These are phyloP conservation scores for Graphium colonna DNA, from an alignment of 2,888 invertebrate genomes.

Conservation along the genomic window DNA sequence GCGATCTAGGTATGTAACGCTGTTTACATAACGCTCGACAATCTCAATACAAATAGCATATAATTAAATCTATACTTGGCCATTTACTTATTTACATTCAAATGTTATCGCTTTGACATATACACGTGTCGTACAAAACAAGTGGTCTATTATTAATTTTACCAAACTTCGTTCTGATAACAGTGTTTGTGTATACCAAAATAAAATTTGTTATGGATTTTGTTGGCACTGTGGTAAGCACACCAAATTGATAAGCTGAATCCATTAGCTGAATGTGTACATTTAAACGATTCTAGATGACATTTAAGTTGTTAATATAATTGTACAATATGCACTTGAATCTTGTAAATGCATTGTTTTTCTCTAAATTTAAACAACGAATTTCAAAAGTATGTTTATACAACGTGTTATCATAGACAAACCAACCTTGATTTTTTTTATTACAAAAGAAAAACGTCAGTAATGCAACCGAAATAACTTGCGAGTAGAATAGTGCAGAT, in stretches of 20 bases:
- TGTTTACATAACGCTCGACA: slow-evolving; percentile 19
- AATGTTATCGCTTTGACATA: slow-evolving; percentile 24
- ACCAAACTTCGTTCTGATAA: slow-evolving; percentile 36
- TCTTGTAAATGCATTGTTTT: no score
- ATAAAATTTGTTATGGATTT: slow-evolving; percentile 6
- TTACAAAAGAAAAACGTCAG: no score
- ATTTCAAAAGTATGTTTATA: no score
- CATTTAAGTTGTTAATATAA: background rate
- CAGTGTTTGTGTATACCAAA: slow-evolving; percentile 45
- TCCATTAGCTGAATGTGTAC: background rate
- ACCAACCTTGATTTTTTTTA: no score
- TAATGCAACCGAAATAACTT: no score
- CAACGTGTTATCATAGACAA: no score
- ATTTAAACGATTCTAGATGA: background rate
- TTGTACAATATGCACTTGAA: background rate
- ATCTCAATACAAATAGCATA: slow-evolving; percentile 17
- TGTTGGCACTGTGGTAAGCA: background rate
- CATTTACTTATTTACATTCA: slow-evolving; percentile 17
- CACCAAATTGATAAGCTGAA: background rate
- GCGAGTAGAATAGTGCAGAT: no score
- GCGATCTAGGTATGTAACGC: slow-evolving; percentile 6
- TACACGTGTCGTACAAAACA: slow-evolving; percentile 29
- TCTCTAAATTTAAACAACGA: no score
- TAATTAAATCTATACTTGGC: slow-evolving; percentile 18
- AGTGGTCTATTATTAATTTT: slow-evolving; percentile 28